Evolutionary conservation across 2,797 vertebrate genomes (phyloP).

Genomic region (Anabacerthia variegaticeps): DNA sequence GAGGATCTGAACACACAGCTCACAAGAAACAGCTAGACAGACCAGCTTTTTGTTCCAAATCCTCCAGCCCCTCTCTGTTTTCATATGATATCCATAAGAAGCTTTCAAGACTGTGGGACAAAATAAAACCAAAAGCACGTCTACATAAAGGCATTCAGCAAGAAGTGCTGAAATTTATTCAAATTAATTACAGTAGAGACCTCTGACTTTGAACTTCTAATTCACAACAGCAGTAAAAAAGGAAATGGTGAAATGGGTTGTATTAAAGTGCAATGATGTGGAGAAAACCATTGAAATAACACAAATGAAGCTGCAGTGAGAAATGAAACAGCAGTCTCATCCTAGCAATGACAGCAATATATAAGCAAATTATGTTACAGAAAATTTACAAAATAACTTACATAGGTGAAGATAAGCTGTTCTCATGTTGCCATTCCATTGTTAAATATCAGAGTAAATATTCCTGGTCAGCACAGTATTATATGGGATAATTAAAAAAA

Average conservation of each 20-base stretch:
- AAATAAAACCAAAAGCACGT: constrained; percentile 12
- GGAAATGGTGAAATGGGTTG: constrained; percentile 80
- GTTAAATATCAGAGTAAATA: constrained; percentile 41
- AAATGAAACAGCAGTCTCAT: constrained; percentile 24
- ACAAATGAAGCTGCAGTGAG: background rate
- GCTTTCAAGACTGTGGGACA: background rate
- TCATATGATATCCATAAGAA: background rate
- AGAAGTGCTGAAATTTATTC: constrained; percentile 83
- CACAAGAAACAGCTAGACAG: background rate
- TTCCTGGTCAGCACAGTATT: constrained; percentile 5
- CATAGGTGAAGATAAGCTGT: constrained; percentile 9
- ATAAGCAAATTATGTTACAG: constrained; percentile 52
- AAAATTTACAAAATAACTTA: constrained; percentile 72
- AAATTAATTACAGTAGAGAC: constrained; percentile 84
- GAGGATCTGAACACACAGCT: background rate
- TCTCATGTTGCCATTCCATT: constrained; percentile 35
- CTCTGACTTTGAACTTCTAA: constrained; percentile 78
- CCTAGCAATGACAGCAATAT: background rate
- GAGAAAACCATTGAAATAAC: constrained; percentile 46
- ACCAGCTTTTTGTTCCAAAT: background rate
- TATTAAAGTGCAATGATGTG: constrained; percentile 84
- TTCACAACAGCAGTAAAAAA: constrained; percentile 86
- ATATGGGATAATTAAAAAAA: background rate
- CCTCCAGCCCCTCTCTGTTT: background rate
- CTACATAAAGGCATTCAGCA: constrained; percentile 33